Evolutionary conservation across 2,888 invertebrate genomes (phyloP).

Genomic region (Norana najaformis): DNA sequence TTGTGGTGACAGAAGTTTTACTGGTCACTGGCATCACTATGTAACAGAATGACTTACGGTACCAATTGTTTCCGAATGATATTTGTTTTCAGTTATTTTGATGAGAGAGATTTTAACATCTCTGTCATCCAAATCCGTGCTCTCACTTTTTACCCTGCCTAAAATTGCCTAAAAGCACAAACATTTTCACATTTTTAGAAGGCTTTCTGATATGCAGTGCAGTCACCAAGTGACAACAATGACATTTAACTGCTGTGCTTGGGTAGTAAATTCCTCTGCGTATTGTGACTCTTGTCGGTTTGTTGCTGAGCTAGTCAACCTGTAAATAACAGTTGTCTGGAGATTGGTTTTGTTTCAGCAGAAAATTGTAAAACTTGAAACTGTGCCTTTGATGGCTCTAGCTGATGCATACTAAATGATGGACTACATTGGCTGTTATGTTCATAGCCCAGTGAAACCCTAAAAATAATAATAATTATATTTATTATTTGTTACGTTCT

Average conservation of each 20-base stretch:
- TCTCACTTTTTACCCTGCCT: neutral
- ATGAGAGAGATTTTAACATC: neutral
- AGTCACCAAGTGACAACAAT: neutral
- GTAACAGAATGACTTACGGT: neutral
- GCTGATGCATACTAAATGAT: neutral
- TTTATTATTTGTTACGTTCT: too few relatives aligned
- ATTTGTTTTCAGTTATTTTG: neutral
- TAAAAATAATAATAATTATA: too few relatives aligned
- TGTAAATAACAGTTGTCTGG: neutral
- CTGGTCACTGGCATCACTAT: neutral
- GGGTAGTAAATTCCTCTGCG: neutral
- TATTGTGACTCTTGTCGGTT: neutral
- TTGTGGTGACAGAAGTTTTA: neutral
- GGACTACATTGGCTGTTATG: neutral
- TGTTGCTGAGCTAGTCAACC: neutral
- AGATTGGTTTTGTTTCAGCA: neutral
- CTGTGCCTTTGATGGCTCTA: neutral
- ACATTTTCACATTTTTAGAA: neutral
- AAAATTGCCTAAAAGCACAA: too few relatives aligned
- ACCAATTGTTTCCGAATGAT: neutral
- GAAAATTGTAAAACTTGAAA: neutral
- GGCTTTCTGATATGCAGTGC: too few relatives aligned
- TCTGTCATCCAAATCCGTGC: neutral
- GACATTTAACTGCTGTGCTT: neutral
- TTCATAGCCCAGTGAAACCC: too few relatives aligned